These are phyloP conservation scores for Folsomia manolachei DNA, from an alignment of 2,888 invertebrate genomes.

Conservation along the genomic window DNA sequence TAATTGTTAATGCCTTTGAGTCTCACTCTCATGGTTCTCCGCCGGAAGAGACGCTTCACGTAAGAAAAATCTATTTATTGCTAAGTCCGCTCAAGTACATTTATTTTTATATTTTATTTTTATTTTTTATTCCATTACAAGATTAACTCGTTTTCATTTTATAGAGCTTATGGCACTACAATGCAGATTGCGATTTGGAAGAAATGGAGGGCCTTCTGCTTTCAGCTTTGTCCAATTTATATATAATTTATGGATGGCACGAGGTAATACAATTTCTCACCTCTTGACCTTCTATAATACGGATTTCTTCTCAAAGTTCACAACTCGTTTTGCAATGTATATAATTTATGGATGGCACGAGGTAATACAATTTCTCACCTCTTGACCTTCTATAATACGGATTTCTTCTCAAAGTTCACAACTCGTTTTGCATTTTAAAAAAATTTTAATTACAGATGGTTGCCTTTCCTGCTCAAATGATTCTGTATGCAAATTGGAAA, in stretches of 20 bases:
- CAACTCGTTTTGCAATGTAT: neutral
- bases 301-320: too few species aligned
- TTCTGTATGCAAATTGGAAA: constrained; percentile 35
- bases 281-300: neutral
- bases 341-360: neutral
- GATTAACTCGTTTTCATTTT: neutral
- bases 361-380: neutral
- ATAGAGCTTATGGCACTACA: constrained; percentile 39
- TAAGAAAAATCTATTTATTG: constrained; percentile 19
- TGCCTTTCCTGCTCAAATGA: constrained; percentile 38
- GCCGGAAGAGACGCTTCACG: constrained; percentile 38
- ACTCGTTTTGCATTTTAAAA: neutral
- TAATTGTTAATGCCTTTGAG: constrained; percentile 40
- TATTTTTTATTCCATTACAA: neutral
- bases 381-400: too few species aligned
- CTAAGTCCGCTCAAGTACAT: too few species aligned
- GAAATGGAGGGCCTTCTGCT: constrained; percentile 37
- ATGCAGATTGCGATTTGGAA: constrained; percentile 40
- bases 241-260: constrained; percentile 43
- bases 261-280: constrained; percentile 24
- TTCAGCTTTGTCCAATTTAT: constrained; percentile 35
- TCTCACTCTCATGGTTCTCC: constrained; percentile 34
- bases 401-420: too few species aligned
- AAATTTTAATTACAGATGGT: constrained; percentile 28
- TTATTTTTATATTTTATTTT: neutral